Evolutionary conservation across 1,140 invertebrate genomes (phyloP), one percentile per base, ranked within the genome.

Genomic region (Achroia grisella): DNA sequence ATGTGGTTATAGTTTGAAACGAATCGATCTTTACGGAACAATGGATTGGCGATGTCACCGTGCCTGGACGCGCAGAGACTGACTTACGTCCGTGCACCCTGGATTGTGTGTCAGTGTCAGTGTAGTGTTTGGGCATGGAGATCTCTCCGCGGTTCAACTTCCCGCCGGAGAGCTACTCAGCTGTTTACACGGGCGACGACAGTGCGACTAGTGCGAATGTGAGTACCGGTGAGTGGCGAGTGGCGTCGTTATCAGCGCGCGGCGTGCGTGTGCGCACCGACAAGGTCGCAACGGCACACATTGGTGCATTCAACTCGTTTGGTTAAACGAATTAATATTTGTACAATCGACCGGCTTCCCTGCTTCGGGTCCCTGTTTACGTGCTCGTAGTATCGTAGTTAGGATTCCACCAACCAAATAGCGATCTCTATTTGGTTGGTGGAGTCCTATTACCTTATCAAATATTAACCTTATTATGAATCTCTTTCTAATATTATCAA

Each of bases 151-250:
- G 34, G 52, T 84, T 79, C 55, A 73, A 62, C 50, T 84, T 84
- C 47, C 80, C 80, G 27, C 80, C 80, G 49, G 74, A 80, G 60
- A 81, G 71, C 44, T 84, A 78, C 60, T 84, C 80, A 17, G 77
- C 75, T 37, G 68, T 84, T 53, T 84, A 79, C 60, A 70, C 50
- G 52, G 49, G 39, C 57, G 80, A 77, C 48, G 66, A 37, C 30
- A 17, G 23, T 10, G 39, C 62, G 53, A 46, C 56, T 30, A 60
- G 52, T 66, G 66, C 66, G 49, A 80, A 77, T 70, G 79, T 83
- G 64, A 83, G 79, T 83, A 74, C 58, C 42, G 65, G 64, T 56
- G 53, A 65, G 56, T 56, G 61, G 56, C 55, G 49, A 57, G 54
- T 42, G 57, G 52, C 62, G 56, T 50, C 50, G 56, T 64, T 67